Evolutionary conservation across 2,888 invertebrate genomes (phyloP).

Genomic region (Gasteruption jaculator): DNA sequence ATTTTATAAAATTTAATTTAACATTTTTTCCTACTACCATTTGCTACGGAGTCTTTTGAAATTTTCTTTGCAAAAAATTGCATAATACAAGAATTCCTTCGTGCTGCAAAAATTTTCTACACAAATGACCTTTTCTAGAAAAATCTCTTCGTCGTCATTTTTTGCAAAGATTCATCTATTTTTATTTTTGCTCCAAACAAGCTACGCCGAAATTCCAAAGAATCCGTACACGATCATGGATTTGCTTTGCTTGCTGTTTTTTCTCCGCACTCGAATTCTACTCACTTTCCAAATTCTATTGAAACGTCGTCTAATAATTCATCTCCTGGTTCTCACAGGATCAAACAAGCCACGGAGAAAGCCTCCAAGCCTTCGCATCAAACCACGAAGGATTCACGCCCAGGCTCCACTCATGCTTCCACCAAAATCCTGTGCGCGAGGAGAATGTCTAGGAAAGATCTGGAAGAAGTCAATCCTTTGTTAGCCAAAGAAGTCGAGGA

Average conservation of each 20-base stretch:
- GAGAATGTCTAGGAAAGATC: constrained; percentile 37
- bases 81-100: too few relatives aligned
- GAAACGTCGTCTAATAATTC: constrained; percentile 1
- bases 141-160: too few relatives aligned
- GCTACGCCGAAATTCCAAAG: too few relatives aligned
- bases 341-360: constrained; percentile 41
- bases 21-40: too few relatives aligned
- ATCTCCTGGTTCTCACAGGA: too few relatives aligned
- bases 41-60: too few relatives aligned
- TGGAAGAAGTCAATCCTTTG: constrained; percentile 39
- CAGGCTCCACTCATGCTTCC: constrained; percentile 29
- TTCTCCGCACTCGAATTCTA: neutral
- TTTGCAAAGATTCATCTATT: too few relatives aligned
- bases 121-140: too few relatives aligned
- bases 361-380: constrained; percentile 20
- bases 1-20: too few relatives aligned
- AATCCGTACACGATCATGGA: too few relatives aligned
- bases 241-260: neutral
- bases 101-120: too few relatives aligned
- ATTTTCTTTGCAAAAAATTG: too few relatives aligned
- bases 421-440: constrained; percentile 32
- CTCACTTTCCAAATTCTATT: neutral
- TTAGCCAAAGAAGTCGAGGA: constrained; percentile 34
- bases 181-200: constrained; percentile 1
- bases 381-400: constrained; percentile 24